phyloP scores from a whole-genome alignment of 2,797 vertebrate species.

The Melanogrammus aeglefinus region DNA sequence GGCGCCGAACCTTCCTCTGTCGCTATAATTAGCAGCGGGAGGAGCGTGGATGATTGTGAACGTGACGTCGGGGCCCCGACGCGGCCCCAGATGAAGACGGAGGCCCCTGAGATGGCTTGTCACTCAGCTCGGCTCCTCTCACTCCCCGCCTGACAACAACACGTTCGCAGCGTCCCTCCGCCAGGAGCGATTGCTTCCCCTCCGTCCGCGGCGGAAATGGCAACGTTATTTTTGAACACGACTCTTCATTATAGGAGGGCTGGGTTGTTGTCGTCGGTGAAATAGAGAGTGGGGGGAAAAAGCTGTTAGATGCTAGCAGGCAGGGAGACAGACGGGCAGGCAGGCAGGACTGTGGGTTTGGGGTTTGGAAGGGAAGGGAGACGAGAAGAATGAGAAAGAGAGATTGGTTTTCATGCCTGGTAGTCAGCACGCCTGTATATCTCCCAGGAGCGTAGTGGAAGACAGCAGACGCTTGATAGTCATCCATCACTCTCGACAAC shows the following conservation, averaged over 20 bases:
- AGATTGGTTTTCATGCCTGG: constrained; percentile 87
- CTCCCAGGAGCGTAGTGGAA: constrained; percentile 87
- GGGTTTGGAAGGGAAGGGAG: constrained; percentile 50
- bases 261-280: constrained; percentile 49
- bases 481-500: constrained; percentile 96
- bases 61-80: constrained; percentile 38
- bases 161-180: constrained; percentile 56
- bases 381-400: constrained; percentile 74
- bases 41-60: constrained; percentile 51
- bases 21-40: constrained; percentile 65
- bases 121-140: constrained; percentile 44
- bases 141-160: constrained; percentile 48
- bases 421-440: constrained; percentile 87
- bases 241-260: constrained; percentile 61
- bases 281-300: constrained; percentile 62
- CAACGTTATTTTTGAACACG: constrained; percentile 65
- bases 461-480: constrained; percentile 95
- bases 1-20: constrained; percentile 65
- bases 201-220: constrained; percentile 54
- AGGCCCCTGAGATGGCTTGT: constrained; percentile 29
- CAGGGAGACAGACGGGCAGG: constrained; percentile 22
- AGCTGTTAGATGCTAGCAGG: not conserved
- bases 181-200: constrained; percentile 52
- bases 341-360: constrained; percentile 49
- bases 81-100: constrained; percentile 45